phyloP scores from a whole-genome alignment of 2,888 invertebrate genomes.

The Apodemia mormo region DNA sequence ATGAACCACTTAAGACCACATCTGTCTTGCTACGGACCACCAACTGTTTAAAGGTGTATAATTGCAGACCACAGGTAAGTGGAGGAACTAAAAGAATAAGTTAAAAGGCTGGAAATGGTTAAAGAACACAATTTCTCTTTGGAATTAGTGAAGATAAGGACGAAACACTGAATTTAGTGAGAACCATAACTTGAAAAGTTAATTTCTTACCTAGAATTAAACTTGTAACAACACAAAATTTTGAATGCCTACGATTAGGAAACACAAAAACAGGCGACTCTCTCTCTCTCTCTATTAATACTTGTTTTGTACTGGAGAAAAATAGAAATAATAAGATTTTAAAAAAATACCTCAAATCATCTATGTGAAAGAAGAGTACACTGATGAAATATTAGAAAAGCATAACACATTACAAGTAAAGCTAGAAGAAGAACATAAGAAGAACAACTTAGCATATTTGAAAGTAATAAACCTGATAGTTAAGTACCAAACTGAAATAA shows the following conservation, averaged over 20 bases:
- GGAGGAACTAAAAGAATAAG: conserved; percentile 24
- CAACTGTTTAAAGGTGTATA: too few relatives aligned
- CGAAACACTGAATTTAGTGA: conserved; percentile 24
- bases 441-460: conserved; percentile 34
- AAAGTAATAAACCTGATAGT: conserved; percentile 28
- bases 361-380: conserved; percentile 32
- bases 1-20: too few relatives aligned
- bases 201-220: conserved; percentile 25
- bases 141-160: conserved; percentile 23
- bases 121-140: conserved; percentile 23
- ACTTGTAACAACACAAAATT: conserved; percentile 30
- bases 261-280: conserved; percentile 24
- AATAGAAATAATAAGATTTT: conserved; percentile 26
- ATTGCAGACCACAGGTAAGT: conserved; percentile 4
- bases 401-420: conserved; percentile 32
- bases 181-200: conserved; percentile 29
- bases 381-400: conserved; percentile 31
- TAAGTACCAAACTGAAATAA: conserved; percentile 14
- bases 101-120: conserved; percentile 22
- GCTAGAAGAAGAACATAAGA: conserved; percentile 32
- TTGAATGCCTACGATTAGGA: conserved; percentile 28
- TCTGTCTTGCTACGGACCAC: too few relatives aligned
- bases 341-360: conserved; percentile 20
- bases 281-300: conserved; percentile 30
- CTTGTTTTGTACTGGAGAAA: conserved; percentile 27